phyloP scores from a whole-genome alignment of 2,797 vertebrate species.

The Telmatherina bonti region DNA sequence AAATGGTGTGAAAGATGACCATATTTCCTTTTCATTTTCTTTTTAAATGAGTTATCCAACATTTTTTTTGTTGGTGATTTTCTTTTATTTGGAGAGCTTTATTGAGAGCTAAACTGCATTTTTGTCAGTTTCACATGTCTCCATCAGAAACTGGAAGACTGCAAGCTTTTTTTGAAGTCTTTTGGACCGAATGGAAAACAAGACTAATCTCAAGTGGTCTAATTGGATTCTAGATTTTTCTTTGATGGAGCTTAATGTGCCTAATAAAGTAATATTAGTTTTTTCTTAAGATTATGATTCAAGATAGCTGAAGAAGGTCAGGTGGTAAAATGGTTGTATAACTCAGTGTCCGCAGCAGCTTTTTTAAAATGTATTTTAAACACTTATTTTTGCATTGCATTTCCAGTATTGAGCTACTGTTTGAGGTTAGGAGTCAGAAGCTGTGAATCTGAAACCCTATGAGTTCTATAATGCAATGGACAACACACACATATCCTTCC shows the following conservation, averaged over 20 bases:
- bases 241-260: slow-evolving; percentile 25
- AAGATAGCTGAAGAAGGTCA: slow-evolving; percentile 1
- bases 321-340: slow-evolving; percentile 1
- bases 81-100: neutral
- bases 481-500: neutral
- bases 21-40: too few relatives aligned
- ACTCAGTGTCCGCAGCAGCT: neutral
- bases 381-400: neutral
- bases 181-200: slow-evolving; percentile 12
- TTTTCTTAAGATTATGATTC: slow-evolving; percentile 16
- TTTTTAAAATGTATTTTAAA: neutral
- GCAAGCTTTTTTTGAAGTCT: slow-evolving; percentile 36
- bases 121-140: slow-evolving; percentile 13
- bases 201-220: slow-evolving; percentile 24
- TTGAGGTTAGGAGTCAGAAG: neutral
- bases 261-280: slow-evolving; percentile 12
- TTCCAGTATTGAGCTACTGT: neutral
- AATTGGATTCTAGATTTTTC: slow-evolving; percentile 18
- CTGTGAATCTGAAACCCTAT: neutral
- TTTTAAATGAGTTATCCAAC: neutral
- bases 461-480: neutral
- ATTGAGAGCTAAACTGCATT: slow-evolving; percentile 7
- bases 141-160: slow-evolving; percentile 24
- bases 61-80: neutral
- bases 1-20: neutral